Evolutionary conservation across 2,113 vertebrate species (phyloP).

Genomic region (Corvus hawaiiensis): DNA sequence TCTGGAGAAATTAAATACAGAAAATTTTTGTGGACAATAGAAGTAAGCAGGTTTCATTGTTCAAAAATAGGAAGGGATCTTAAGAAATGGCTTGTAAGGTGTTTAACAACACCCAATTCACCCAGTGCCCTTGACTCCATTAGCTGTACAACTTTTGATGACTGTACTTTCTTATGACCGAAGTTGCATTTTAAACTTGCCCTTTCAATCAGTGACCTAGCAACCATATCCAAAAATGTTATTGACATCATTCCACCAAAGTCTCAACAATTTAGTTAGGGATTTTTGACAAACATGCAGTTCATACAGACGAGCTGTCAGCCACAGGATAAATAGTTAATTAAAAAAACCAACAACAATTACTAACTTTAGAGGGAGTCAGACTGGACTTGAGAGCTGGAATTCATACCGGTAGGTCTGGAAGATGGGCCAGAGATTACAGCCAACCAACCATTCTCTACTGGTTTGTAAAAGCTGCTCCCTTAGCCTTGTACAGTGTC

Average conservation of each 20-base stretch:
- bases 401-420: background rate
- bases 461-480: background rate
- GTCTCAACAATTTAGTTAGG: background rate
- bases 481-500: background rate
- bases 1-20: background rate
- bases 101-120: background rate
- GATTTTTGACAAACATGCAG: background rate
- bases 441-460: background rate
- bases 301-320: background rate
- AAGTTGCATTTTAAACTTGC: background rate
- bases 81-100: background rate
- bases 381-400: background rate
- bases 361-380: background rate
- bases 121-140: background rate
- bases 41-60: background rate
- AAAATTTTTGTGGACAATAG: background rate
- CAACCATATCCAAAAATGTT: background rate
- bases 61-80: background rate
- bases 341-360: accelerated
- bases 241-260: background rate
- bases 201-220: background rate
- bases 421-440: background rate
- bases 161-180: background rate
- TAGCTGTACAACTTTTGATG: background rate
- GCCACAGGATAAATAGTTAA: background rate